A percentile compares a stretch with the other conserved stretches of the same genome.
These are phyloP conservation scores for Delichon dasypus DNA, from an alignment of 2,797 vertebrate species.

Conservation along the genomic window DNA sequence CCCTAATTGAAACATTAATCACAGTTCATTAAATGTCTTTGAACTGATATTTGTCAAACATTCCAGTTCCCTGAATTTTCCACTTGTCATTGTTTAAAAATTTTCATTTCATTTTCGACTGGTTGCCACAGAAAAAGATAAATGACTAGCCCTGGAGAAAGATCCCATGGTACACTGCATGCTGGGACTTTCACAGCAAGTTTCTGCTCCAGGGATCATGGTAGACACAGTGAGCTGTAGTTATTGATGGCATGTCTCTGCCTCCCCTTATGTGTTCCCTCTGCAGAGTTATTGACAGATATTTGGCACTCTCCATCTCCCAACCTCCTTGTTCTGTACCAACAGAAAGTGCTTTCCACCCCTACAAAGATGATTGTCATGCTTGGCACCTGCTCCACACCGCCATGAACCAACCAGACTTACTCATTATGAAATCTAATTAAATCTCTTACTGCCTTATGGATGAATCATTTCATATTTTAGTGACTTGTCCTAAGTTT, in stretches of 20 bases:
- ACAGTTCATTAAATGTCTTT: neutral
- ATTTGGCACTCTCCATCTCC: neutral
- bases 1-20: neutral
- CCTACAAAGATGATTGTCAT: neutral
- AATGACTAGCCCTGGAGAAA: neutral
- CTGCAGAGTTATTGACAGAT: neutral
- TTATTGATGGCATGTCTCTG: neutral
- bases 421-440: slow-evolving; percentile 12
- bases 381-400: neutral
- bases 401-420: neutral
- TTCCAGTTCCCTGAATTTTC: neutral
- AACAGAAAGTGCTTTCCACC: neutral
- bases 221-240: neutral
- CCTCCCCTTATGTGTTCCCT: neutral
- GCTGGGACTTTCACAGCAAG: neutral
- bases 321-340: neutral
- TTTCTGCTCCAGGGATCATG: slow-evolving; percentile 22
- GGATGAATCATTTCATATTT: slow-evolving; percentile 43
- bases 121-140: neutral
- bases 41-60: neutral
- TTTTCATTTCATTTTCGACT: neutral
- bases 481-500: slow-evolving; percentile 2
- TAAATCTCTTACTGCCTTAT: slow-evolving; percentile 17
- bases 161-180: neutral
- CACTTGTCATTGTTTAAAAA: neutral